Base-by-base conservation (phyloP, 2,113 vertebrate species). In the Pantherophis guttatus region DNA sequence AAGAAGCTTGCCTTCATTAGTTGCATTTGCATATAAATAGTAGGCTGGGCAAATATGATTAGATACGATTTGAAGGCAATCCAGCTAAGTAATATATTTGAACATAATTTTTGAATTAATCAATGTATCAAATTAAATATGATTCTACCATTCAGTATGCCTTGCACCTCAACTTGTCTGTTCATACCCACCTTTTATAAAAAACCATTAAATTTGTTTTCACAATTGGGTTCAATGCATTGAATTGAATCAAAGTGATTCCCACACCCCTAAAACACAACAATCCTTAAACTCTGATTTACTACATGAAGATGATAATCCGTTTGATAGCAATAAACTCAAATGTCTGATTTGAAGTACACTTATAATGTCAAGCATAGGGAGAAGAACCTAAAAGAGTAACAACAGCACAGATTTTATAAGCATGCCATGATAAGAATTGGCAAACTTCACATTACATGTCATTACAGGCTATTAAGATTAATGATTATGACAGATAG, bases 401-500 rank as follows among this genome's bases (percentile, higher is more conserved):
- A 94, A 96, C 96, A 95, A 91, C 53, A 54, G 70, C 65, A 93
- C 90, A 2, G 0, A 96, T 96, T 90, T 86, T 95, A 44, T 58
- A 95, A 93, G 39, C 65, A 93, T 92, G 93, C 1, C 0, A 55
- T 96, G 95, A 97, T 96, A 86, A 94, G 91, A 95, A 92, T 26
- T 96, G 93, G 94, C 70, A 95, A 95, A 86, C 92, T 75, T 92
- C 95, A 94, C 95, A 95, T 58, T 92, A 89, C 93, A 91, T 97
- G 92, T 96, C 95, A 94, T 94, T 96, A 94, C 54, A 94, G 92
- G 15, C 87, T 95, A 86, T 95, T 96, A 96, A 91, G 86, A 86
- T 95, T 90, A 96, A 97, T 96, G 95, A 96, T 96, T 95, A 90
- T 88, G 29, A 94, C 89, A 94, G 92, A 95, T 92, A 93, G 50